Conservation (phyloP, 2,888 invertebrate species). For the Oligia fasciuncula region DNA sequence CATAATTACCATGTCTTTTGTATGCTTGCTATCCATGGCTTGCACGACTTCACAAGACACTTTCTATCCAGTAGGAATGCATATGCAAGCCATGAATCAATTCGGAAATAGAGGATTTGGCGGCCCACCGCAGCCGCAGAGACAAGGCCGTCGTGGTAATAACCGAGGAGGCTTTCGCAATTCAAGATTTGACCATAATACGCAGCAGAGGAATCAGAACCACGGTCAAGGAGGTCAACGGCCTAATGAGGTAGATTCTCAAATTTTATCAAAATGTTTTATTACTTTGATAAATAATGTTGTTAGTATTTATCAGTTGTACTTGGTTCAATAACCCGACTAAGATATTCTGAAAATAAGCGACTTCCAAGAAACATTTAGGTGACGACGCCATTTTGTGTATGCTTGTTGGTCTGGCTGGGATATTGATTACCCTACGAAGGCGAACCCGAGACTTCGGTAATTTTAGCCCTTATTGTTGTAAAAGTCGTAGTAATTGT, state of each 20-base stretch:
- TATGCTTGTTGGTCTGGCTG: constrained; percentile 29
- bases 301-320: not conserved
- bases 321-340: not conserved
- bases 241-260: constrained; percentile 80
- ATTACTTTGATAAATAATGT: not conserved
- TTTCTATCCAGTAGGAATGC: constrained; percentile 73
- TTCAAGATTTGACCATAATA: constrained; percentile 82
- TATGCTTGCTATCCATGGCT: constrained; percentile 6
- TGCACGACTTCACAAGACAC: constrained; percentile 19
- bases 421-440: constrained; percentile 42
- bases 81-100: constrained; percentile 87
- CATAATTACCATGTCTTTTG: not conserved
- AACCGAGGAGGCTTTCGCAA: constrained; percentile 85
- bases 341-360: not conserved
- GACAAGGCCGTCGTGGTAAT: constrained; percentile 83
- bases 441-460: not conserved
- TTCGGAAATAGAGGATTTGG: constrained; percentile 87
- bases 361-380: constrained; percentile 1
- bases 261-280: constrained; percentile 4
- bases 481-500: not conserved
- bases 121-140: constrained; percentile 87
- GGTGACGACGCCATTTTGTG: constrained; percentile 62
- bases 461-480: not conserved
- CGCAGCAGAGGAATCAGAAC: constrained; percentile 75
- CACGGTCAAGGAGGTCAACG: constrained; percentile 86